Evolutionary conservation across 2,797 vertebrate species (phyloP).

Genomic region (Cryptoprocta ferox): DNA sequence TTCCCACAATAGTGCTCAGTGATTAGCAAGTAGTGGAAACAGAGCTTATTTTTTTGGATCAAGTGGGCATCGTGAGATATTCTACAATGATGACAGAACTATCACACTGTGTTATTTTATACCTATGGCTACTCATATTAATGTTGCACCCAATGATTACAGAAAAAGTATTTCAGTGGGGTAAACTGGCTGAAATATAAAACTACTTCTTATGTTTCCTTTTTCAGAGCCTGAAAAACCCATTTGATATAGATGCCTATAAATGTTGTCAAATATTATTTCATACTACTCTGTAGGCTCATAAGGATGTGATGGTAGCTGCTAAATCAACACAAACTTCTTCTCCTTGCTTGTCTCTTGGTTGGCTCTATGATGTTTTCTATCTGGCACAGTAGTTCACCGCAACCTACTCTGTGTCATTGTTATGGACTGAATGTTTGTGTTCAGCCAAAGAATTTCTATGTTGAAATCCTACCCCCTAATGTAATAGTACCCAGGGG

Average conservation of each 20-base stretch:
- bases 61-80: conserved; percentile 63
- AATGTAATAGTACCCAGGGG: background rate
- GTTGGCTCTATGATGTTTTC: background rate
- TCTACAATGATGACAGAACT: conserved; percentile 63
- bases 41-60: conserved; percentile 68
- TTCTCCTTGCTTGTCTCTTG: background rate
- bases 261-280: background rate
- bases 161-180: conserved; percentile 19
- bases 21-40: conserved; percentile 72
- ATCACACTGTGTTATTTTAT: conserved; percentile 70
- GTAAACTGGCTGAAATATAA: background rate
- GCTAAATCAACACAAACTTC: background rate
- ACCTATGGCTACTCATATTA: conserved; percentile 75
- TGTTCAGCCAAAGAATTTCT: background rate
- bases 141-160: conserved; percentile 66
- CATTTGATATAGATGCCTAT: background rate
- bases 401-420: background rate
- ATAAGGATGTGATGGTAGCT: background rate
- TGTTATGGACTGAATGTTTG: background rate
- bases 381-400: background rate
- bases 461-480: background rate
- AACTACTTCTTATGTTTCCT: background rate
- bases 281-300: background rate
- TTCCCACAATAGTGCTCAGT: conserved; percentile 50
- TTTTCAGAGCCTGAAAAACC: background rate